phyloP scores from a whole-genome alignment of 2,113 vertebrate genomes.

The Piliocolobus tephrosceles region DNA sequence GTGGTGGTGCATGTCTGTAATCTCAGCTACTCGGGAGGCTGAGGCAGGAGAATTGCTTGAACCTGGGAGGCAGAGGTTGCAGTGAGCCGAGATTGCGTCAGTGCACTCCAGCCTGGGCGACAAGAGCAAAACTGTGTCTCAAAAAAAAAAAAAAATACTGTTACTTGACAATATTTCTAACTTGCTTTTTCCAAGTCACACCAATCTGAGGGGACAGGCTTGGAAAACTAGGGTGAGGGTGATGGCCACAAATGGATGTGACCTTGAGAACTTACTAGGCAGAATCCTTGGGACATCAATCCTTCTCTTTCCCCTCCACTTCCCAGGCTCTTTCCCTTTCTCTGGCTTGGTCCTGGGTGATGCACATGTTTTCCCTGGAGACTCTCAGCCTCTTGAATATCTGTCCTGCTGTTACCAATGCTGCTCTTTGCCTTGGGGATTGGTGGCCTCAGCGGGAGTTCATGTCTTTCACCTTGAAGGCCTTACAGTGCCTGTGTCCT shows the following conservation, averaged over 20 bases:
- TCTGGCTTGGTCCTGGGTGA: not conserved
- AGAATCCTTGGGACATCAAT: not conserved
- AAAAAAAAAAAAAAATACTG: not conserved
- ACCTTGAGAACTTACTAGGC: not conserved
- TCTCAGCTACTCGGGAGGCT: too few relatives aligned
- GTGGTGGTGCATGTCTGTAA: too few relatives aligned
- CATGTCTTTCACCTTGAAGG: fast-evolving
- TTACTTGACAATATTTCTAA: not conserved
- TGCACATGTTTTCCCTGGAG: not conserved
- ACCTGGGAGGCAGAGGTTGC: too few relatives aligned
- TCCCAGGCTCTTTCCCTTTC: not conserved
- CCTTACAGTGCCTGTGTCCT: not conserved
- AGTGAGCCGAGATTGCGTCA: too few relatives aligned
- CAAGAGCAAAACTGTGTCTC: too few relatives aligned
- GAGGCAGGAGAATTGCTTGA: too few relatives aligned
- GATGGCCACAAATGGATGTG: not conserved
- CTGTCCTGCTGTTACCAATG: not conserved
- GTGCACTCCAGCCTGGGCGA: too few relatives aligned
- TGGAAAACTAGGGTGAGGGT: not conserved
- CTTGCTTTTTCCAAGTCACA: not conserved
- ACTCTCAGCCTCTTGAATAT: not conserved
- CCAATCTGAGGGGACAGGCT: not conserved
- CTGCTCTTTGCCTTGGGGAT: not conserved
- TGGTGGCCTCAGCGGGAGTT: not conserved
- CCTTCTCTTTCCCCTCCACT: not conserved